phyloP scores from a whole-genome alignment of 2,797 vertebrate species.

The Bovichtus variegatus region DNA sequence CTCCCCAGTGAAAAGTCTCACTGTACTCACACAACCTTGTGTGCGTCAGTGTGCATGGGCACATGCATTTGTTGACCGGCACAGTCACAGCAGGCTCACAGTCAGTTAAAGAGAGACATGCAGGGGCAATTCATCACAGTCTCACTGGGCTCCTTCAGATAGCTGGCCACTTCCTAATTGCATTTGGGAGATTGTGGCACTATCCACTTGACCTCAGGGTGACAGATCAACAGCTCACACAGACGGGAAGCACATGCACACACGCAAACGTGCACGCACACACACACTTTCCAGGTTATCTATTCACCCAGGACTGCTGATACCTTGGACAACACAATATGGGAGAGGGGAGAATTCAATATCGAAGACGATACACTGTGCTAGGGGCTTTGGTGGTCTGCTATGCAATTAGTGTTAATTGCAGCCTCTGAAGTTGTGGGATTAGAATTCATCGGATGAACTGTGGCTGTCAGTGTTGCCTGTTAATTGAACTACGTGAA shows the following conservation, averaged over 20 bases:
- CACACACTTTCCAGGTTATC: conserved; percentile 37
- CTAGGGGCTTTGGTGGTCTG: conserved; percentile 59
- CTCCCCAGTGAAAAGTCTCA: conserved; percentile 1
- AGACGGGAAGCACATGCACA: conserved; percentile 4
- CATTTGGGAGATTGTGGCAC: conserved; percentile 74
- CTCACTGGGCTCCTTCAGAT: conserved; percentile 64
- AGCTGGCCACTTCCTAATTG: conserved; percentile 73
- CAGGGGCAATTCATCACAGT: conserved; percentile 67
- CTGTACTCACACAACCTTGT: conserved; percentile 22
- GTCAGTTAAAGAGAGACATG: conserved; percentile 58
- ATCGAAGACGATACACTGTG: conserved; percentile 70
- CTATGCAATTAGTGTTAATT: conserved; percentile 80
- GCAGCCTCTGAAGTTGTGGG: conserved; percentile 68
- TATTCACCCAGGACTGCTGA: conserved; percentile 49
- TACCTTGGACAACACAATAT: conserved; percentile 57
- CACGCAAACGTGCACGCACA: neutral
- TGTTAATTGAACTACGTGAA: conserved; percentile 59
- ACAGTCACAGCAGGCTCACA: conserved; percentile 29
- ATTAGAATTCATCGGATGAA: conserved; percentile 75
- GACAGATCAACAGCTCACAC: conserved; percentile 65
- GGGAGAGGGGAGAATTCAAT: conserved; percentile 65
- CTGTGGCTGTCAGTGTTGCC: conserved; percentile 60
- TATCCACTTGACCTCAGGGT: conserved; percentile 74
- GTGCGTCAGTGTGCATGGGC: conserved; percentile 20
- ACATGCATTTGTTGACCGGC: neutral